These are phyloP conservation scores for Mormyrus lacerda DNA, from an alignment of 2,113 vertebrate species.

Conservation along the genomic window DNA sequence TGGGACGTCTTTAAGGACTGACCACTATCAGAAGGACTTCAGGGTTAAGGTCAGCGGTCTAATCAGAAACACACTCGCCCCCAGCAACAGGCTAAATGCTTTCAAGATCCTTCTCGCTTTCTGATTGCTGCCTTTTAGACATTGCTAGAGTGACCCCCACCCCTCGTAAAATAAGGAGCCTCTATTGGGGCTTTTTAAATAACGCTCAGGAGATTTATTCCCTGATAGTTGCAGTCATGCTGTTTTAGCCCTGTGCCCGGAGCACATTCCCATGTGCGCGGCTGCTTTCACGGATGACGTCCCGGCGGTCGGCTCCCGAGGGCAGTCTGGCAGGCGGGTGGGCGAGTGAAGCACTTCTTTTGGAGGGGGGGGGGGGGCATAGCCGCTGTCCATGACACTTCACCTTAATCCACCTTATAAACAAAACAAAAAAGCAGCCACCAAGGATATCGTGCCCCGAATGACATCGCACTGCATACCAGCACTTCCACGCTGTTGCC, in stretches of 20 bases:
- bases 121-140: constrained; percentile 25
- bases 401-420: not conserved
- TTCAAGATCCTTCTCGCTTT: constrained; percentile 60
- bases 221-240: constrained; percentile 15
- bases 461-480: not conserved
- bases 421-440: not conserved
- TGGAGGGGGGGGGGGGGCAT: not conserved
- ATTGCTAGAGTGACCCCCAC: not conserved
- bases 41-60: constrained; percentile 66
- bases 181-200: constrained; percentile 21
- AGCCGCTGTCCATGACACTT: not conserved
- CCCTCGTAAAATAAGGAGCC: constrained; percentile 37
- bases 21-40: constrained; percentile 68
- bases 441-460: not conserved
- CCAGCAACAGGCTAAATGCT: constrained; percentile 57
- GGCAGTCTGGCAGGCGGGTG: not conserved
- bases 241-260: constrained; percentile 9
- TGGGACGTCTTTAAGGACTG: constrained; percentile 64
- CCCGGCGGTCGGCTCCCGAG: not conserved
- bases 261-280: constrained; percentile 4
- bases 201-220: constrained; percentile 21
- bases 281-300: constrained; percentile 15
- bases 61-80: constrained; percentile 72
- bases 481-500: not conserved
- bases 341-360: not conserved